Conservation (phyloP, 2,888 invertebrate species). For the Platynereis dumerilii region DNA sequence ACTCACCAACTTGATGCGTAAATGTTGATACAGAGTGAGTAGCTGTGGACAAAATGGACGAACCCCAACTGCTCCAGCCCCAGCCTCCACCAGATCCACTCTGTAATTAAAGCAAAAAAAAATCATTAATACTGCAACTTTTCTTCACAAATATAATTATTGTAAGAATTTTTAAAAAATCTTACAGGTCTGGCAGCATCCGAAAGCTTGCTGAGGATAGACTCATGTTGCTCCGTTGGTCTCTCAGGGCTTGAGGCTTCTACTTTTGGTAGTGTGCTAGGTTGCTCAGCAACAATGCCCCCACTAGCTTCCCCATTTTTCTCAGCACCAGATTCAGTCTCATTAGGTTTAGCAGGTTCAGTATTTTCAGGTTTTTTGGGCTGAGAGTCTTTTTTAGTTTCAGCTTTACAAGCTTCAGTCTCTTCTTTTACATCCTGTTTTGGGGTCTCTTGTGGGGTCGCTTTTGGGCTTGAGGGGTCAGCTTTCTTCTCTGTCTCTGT, state of each 20-base stretch:
- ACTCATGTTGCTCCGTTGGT: too few species aligned
- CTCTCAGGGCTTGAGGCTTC: too few species aligned
- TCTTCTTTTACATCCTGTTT: neutral
- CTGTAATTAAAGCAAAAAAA: neutral
- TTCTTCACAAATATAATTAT: too few species aligned
- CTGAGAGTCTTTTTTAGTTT: neutral
- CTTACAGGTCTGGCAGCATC: too few species aligned
- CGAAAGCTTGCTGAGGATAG: too few species aligned
- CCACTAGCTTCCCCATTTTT: neutral
- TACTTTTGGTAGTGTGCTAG: too few species aligned
- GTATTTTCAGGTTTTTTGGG: too few species aligned
- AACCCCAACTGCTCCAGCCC: slow-evolving; percentile 46
- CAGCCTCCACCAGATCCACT: slow-evolving; percentile 24
- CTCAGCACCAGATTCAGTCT: neutral
- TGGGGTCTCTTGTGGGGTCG: neutral
- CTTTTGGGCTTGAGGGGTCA: too few species aligned
- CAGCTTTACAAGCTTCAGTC: neutral
- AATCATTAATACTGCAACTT: neutral
- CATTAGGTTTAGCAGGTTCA: too few species aligned
- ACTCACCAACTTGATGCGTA: slow-evolving; percentile 73
- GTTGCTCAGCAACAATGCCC: neutral
- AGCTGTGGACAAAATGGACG: slow-evolving; percentile 74
- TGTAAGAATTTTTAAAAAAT: too few species aligned
- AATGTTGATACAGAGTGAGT: slow-evolving; percentile 78
- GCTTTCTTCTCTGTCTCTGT: neutral